Conservation (phyloP, 2,113 vertebrate genomes). For the Mustela nigripes region DNA sequence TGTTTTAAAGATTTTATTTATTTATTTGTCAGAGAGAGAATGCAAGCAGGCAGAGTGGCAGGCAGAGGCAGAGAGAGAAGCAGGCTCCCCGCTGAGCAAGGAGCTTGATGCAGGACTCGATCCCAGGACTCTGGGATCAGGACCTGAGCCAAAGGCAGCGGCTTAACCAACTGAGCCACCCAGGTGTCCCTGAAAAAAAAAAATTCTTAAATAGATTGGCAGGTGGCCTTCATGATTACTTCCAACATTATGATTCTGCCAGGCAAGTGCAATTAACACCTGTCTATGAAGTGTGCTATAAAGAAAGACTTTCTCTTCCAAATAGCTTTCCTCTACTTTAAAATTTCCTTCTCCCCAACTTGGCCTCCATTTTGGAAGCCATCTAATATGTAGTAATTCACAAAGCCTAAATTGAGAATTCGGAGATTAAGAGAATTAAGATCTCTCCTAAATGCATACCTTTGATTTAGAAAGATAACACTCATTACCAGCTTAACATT, state of each 20-base stretch:
- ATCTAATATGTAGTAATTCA: slow-evolving; percentile 2
- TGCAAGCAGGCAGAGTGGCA: too few species aligned
- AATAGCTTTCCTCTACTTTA: neutral
- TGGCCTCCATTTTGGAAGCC: neutral
- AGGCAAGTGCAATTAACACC: neutral
- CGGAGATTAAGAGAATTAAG: neutral
- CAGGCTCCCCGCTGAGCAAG: too few species aligned
- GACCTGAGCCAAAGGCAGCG: too few species aligned
- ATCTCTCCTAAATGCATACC: neutral
- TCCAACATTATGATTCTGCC: neutral
- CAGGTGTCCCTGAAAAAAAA: neutral
- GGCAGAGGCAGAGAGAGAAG: too few species aligned
- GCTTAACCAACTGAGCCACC: too few species aligned
- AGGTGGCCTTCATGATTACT: neutral
- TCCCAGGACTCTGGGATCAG: too few species aligned
- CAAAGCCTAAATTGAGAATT: slow-evolving; percentile 7
- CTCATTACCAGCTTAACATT: neutral
- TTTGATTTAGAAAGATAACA: slow-evolving; percentile 35
- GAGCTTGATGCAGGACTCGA: too few species aligned
- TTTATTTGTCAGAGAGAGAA: too few species aligned
- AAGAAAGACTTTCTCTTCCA: neutral
- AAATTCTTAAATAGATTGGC: neutral
- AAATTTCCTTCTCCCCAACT: neutral
- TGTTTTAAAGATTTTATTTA: too few species aligned
- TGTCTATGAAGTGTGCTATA: neutral